A percentile compares a stretch with the other conserved stretches of the same genome.
These are phyloP conservation scores for Sinelater perroti DNA, from an alignment of 2,888 invertebrate genomes.

Conservation along the genomic window DNA sequence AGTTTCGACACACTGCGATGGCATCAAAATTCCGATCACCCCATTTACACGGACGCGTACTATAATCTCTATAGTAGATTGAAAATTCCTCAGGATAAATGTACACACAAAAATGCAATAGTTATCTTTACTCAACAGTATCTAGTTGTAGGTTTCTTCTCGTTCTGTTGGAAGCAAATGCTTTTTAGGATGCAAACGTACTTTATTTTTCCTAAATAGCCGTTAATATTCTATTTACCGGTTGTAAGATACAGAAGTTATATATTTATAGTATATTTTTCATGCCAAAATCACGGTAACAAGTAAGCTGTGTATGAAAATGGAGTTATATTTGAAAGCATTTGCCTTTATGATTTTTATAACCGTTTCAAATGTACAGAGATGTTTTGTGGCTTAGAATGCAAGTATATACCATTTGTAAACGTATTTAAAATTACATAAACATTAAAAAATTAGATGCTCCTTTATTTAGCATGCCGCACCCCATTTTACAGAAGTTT, in stretches of 20 bases:
- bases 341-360: conserved; percentile 47
- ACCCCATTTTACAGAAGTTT: too few species aligned
- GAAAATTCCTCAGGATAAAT: conserved; percentile 59
- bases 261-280: conserved; percentile 42
- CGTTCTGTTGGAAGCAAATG: conserved; percentile 46
- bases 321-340: conserved; percentile 43
- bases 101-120: conserved; percentile 58
- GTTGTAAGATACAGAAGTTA: conserved; percentile 40
- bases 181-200: conserved; percentile 42
- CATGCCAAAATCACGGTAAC: conserved; percentile 39
- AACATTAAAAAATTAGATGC: conserved; percentile 21
- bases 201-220: conserved; percentile 36
- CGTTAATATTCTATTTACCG: conserved; percentile 36
- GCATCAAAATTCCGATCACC: conserved; percentile 16
- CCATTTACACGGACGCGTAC: conserved; percentile 33
- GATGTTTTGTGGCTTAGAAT: conserved; percentile 58
- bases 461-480: too few species aligned
- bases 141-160: conserved; percentile 45
- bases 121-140: conserved; percentile 50
- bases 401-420: conserved; percentile 59
- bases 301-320: conserved; percentile 36
- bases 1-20: conserved; percentile 11
- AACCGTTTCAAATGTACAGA: conserved; percentile 54
- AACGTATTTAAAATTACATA: conserved; percentile 55
- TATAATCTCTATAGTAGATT: conserved; percentile 57